phyloP scores from a whole-genome alignment of 2,888 invertebrate genomes.

The Cremastinae sp. region DNA sequence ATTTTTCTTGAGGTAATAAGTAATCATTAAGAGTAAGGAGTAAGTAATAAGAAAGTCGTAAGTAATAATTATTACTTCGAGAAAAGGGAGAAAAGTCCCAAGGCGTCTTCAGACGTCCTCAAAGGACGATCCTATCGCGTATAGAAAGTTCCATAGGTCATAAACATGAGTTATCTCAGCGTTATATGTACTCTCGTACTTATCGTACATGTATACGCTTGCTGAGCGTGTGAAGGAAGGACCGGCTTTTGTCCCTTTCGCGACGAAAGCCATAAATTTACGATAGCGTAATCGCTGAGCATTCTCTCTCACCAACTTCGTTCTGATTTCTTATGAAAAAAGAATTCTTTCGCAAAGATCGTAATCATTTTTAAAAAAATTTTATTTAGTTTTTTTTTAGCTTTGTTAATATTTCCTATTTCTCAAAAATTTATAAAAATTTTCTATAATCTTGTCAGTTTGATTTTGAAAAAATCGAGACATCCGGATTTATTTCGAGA shows the following conservation, averaged over 20 bases:
- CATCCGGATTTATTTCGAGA: too few species aligned
- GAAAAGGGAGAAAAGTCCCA: not conserved
- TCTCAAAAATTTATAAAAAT: too few species aligned
- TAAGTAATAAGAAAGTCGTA: too few species aligned
- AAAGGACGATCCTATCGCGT: slow-evolving; percentile 61
- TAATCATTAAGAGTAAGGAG: too few species aligned
- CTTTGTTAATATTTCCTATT: too few species aligned
- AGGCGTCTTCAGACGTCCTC: slow-evolving; percentile 57
- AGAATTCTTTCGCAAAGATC: not conserved
- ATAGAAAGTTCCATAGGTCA: slow-evolving; percentile 44
- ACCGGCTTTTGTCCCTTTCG: slow-evolving; percentile 33
- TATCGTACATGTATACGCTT: not conserved
- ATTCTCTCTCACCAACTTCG: slow-evolving; percentile 2
- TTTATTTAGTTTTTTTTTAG: too few species aligned
- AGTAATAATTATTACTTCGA: too few species aligned
- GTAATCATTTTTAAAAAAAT: too few species aligned
- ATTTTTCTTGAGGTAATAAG: not conserved
- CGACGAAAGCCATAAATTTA: slow-evolving; percentile 46
- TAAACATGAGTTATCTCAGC: slow-evolving; percentile 67
- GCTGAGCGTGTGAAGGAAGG: not conserved
- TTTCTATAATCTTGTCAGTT: too few species aligned
- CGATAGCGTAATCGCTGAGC: slow-evolving; percentile 25
- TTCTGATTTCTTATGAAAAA: slow-evolving; percentile 4
- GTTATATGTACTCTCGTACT: slow-evolving; percentile 36
- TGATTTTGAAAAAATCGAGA: too few species aligned